Percentiles rank a stretch among this genome's conserved stretches.
Evolutionary conservation across 2,888 invertebrate genomes (phyloP).

Genomic region (Synanthedon formicaeformis): DNA sequence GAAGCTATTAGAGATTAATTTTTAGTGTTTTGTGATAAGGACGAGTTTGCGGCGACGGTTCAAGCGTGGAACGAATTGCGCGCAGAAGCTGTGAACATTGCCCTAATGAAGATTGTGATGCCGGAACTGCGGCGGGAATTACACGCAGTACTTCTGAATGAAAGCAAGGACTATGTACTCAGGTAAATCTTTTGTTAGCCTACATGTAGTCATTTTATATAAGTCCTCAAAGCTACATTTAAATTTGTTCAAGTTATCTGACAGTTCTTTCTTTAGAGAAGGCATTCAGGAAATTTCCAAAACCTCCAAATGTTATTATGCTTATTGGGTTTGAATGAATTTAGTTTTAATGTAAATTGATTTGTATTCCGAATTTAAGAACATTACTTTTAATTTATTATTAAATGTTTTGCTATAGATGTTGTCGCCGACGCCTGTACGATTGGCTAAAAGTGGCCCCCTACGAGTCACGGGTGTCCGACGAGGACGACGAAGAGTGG

Average conservation of each 20-base stretch:
- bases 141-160: slow-evolving; percentile 80
- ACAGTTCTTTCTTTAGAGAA: neutral
- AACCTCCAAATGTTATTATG: neutral
- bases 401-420: slow-evolving; percentile 26
- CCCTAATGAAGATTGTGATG: slow-evolving; percentile 87
- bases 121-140: slow-evolving; percentile 92
- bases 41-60: slow-evolving; percentile 93
- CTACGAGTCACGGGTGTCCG: slow-evolving; percentile 73
- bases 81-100: slow-evolving; percentile 87
- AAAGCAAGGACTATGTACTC: slow-evolving; percentile 88
- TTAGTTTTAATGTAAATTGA: neutral
- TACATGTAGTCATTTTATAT: neutral
- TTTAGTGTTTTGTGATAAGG: slow-evolving; percentile 47
- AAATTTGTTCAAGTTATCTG: too few species aligned
- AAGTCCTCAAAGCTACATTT: neutral
- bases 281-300: slow-evolving; percentile 1
- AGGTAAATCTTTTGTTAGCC: slow-evolving; percentile 43
- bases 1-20: too few species aligned
- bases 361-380: too few species aligned
- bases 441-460: slow-evolving; percentile 93
- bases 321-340: neutral
- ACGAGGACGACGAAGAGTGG: slow-evolving; percentile 94
- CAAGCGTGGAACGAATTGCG: slow-evolving; percentile 96
- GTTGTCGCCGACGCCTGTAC: slow-evolving; percentile 87
- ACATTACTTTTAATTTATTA: too few species aligned